Base-by-base conservation (phyloP, 2,888 invertebrate species). In the Acrocera orbiculus region DNA sequence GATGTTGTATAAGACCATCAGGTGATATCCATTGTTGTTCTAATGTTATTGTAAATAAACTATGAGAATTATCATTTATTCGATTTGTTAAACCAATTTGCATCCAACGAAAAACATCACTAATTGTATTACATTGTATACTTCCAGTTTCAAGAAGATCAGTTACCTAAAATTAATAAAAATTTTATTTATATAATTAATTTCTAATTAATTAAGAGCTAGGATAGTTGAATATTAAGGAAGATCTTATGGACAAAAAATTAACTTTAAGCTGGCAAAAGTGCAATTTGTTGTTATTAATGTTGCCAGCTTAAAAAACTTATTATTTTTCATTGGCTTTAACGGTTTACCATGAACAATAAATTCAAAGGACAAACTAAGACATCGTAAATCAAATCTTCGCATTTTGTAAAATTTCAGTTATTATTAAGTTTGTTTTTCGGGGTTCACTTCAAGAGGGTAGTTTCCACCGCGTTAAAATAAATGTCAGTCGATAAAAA, bases 1-100 rank as follows among this genome's bases (percentile, higher is more conserved):
- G 67, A 48, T 77, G 76, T 46, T 77, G 75, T 3, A 77, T 62
- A 13, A 71, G 63, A 15, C 73, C 70, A 48, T 76, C 74, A 16
- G 70, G 65, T 4, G 67, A 67, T 5, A 75, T 65, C 75, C 76
- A 77, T 44, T 76, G 74, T 48, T 80, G 79, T 49, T 79, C 76
- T 44, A 80, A 62, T 25, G 76, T 76, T 1, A 80, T 63, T 3
- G 77, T 78, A 43, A 80, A 77, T 1, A 79, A 64, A 5, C 73
- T 72, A 45, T 79, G 78, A 0, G 49, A 30, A 23, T 67, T 66
- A 32, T 54, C 53, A n/a, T 66, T 66, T 17, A 60, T 61, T 46
- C 70, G 64, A 39, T 72, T 65, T 3, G 57, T 57, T 61, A 76
- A 66, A 1, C 78, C 80, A 34, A 74, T 46, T 46, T 76, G 73